Conservation (phyloP, 2,888 invertebrate species). For the Ennomos quercinarius region DNA sequence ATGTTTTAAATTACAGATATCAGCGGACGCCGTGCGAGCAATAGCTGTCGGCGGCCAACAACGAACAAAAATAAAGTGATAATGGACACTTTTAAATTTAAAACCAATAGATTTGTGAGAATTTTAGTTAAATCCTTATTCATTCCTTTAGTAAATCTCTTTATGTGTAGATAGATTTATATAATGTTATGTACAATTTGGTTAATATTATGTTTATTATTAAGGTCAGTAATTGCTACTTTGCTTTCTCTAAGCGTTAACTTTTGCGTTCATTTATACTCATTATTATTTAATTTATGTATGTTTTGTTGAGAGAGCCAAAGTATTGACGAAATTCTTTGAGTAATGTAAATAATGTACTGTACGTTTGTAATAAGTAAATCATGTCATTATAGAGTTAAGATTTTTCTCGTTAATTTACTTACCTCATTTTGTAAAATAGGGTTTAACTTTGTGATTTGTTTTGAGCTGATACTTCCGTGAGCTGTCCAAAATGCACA, state of each 20-base stretch:
- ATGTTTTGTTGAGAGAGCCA: slow-evolving; percentile 70
- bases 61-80: slow-evolving; percentile 76
- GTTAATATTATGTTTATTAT: slow-evolving; percentile 51
- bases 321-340: slow-evolving; percentile 68
- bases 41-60: slow-evolving; percentile 74
- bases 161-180: slow-evolving; percentile 67
- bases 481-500: slow-evolving; percentile 71
- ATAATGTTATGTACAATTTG: slow-evolving; percentile 66
- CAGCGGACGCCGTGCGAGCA: slow-evolving; percentile 80
- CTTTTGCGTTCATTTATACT: slow-evolving; percentile 62
- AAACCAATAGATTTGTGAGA: slow-evolving; percentile 57
- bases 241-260: slow-evolving; percentile 56
- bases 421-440: slow-evolving; percentile 69
- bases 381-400: slow-evolving; percentile 70
- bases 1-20: slow-evolving; percentile 68
- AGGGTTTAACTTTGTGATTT: slow-evolving; percentile 37
- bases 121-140: slow-evolving; percentile 61
- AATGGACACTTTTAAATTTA: slow-evolving; percentile 63
- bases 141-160: slow-evolving; percentile 66
- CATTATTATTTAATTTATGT: slow-evolving; percentile 56
- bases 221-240: slow-evolving; percentile 61
- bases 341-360: slow-evolving; percentile 72
- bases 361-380: slow-evolving; percentile 58
- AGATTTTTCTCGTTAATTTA: slow-evolving; percentile 61
- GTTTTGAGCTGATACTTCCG: slow-evolving; percentile 46